Conservation (phyloP, 2,113 vertebrate genomes). For the Myotis davidii region DNA sequence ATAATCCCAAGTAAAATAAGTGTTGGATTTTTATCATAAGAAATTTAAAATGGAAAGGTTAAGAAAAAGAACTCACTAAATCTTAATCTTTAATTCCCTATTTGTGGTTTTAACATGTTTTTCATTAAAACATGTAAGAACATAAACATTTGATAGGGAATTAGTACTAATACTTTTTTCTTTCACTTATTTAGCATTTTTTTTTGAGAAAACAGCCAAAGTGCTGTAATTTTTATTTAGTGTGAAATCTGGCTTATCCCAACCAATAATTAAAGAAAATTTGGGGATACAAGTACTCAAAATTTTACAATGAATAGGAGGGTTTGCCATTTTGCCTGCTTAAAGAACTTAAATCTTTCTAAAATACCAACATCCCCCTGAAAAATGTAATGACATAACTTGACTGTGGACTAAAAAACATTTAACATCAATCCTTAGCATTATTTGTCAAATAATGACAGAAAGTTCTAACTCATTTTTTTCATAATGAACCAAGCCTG, state of each 20-base stretch:
- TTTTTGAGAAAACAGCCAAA: conserved; percentile 50
- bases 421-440: neutral
- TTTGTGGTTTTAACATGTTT: conserved; percentile 30
- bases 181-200: conserved; percentile 28
- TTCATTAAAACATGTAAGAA: conserved; percentile 67
- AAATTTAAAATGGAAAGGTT: conserved; percentile 67
- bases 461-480: neutral
- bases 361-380: conserved; percentile 44
- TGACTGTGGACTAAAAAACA: conserved; percentile 28
- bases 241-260: conserved; percentile 19
- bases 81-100: conserved; percentile 29
- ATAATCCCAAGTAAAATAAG: conserved; percentile 32
- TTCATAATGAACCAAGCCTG: neutral
- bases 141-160: neutral
- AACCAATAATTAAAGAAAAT: conserved; percentile 16
- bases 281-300: neutral
- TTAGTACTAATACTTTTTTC: conserved; percentile 8
- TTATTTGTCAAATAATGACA: neutral
- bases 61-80: conserved; percentile 73
- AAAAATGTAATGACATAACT: conserved; percentile 45
- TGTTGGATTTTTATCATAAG: conserved; percentile 52
- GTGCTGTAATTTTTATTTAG: conserved; percentile 45
- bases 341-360: conserved; percentile 13
- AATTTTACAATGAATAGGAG: neutral
- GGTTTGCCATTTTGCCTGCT: conserved; percentile 2